Percentiles rank a stretch among this genome's conserved stretches.
These are phyloP conservation scores for Vicugna pacos DNA, from an alignment of 2,113 vertebrate genomes.

Conservation along the genomic window DNA sequence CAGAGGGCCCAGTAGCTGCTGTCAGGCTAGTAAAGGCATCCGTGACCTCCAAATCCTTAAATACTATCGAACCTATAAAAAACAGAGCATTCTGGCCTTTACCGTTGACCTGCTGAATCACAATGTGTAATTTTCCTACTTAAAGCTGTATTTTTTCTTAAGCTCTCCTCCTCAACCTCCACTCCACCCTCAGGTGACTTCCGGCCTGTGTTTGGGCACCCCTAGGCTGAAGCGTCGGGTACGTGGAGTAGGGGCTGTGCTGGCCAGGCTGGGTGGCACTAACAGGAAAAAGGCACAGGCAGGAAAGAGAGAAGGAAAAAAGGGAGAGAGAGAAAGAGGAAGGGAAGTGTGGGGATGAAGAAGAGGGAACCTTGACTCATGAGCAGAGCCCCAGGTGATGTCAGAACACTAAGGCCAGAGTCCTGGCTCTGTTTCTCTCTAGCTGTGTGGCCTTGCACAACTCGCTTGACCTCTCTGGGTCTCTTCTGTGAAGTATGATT, in stretches of 20 bases:
- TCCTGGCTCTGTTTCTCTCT: neutral
- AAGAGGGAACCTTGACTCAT: neutral
- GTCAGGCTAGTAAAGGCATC: neutral
- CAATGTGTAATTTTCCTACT: neutral
- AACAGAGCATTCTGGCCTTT: neutral
- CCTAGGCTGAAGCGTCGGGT: neutral
- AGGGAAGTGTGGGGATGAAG: neutral
- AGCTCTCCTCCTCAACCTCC: neutral
- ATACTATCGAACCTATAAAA: neutral
- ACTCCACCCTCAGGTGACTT: no score
- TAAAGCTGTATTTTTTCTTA: neutral
- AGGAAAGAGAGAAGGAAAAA: neutral
- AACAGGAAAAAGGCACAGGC: neutral
- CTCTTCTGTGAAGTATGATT: neutral
- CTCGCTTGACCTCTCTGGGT: neutral
- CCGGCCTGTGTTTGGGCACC: neutral
- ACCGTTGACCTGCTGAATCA: neutral
- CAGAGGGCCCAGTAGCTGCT: neutral
- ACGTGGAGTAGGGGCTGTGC: neutral
- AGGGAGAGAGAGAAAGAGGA: neutral
- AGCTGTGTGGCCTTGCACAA: conserved; percentile 29
- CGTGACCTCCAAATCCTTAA: neutral
- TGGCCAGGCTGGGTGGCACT: neutral
- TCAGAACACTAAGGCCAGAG: neutral
- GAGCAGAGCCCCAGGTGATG: fast-evolving